Evolutionary conservation across 2,113 vertebrate genomes (phyloP).

Genomic region (Nothocercus nigrocapillus): DNA sequence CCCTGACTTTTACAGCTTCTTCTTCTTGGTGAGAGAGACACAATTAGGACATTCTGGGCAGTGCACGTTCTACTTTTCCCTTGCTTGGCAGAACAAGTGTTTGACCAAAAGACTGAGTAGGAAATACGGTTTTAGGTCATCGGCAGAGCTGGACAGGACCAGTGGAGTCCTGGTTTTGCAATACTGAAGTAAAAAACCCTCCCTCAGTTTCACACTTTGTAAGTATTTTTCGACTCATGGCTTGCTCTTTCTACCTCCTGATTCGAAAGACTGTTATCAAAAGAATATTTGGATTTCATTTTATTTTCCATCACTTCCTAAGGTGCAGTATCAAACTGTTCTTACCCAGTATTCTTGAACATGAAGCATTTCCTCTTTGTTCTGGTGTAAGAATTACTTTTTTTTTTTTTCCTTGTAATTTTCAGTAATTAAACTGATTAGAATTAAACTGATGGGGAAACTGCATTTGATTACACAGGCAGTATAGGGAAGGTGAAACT

Average conservation of each 20-base stretch:
- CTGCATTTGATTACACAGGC: slow-evolving; percentile 64
- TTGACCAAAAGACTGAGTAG: neutral
- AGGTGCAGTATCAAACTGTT: neutral
- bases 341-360: neutral
- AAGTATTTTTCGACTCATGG: neutral
- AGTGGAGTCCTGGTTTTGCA: neutral
- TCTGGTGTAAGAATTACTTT: neutral
- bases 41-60: neutral
- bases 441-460: slow-evolving; percentile 67
- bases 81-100: neutral
- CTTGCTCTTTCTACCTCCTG: neutral
- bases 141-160: neutral
- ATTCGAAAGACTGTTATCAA: neutral
- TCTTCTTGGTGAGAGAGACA: neutral
- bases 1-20: neutral
- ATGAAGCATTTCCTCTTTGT: slow-evolving; percentile 12
- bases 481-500: slow-evolving; percentile 62
- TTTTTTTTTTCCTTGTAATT: neutral
- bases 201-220: neutral
- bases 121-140: neutral
- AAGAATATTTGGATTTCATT: neutral
- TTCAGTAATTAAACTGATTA: slow-evolving; percentile 72
- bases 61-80: neutral
- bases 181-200: neutral
- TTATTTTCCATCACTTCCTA: neutral